These are phyloP conservation scores for Argyresthia goedartella DNA, from an alignment of 2,888 invertebrate species.

Conservation along the genomic window DNA sequence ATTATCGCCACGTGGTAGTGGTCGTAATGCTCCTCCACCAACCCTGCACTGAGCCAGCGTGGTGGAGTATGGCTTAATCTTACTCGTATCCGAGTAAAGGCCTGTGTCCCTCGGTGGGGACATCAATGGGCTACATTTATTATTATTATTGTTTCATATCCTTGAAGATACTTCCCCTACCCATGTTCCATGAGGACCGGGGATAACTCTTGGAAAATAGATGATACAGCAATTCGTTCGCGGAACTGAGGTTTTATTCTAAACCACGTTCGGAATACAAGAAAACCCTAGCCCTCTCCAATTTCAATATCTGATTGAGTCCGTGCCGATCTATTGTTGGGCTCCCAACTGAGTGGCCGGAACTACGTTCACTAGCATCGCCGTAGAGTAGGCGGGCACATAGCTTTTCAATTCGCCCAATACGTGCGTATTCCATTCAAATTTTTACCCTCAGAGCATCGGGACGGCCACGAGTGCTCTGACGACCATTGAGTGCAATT, in stretches of 20 bases:
- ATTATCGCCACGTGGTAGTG: too few relatives aligned
- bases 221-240: too few relatives aligned
- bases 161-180: too few relatives aligned
- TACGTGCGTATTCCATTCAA: constrained; percentile 58
- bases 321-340: constrained; percentile 49
- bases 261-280: constrained; percentile 18
- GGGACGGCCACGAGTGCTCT: constrained; percentile 51
- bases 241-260: constrained; percentile 11
- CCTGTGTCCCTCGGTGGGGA: too few relatives aligned
- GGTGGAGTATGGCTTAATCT: too few relatives aligned
- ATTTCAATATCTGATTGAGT: constrained; percentile 60
- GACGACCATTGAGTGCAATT: constrained; percentile 64
- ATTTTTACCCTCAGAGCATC: constrained; percentile 57
- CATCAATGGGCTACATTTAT: too few relatives aligned
- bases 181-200: neutral
- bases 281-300: constrained; percentile 35
- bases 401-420: constrained; percentile 31
- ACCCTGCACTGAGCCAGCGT: too few relatives aligned
- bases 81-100: too few relatives aligned
- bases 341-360: constrained; percentile 40
- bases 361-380: constrained; percentile 31
- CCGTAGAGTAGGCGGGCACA: constrained; percentile 27
- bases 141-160: too few relatives aligned
- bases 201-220: neutral
- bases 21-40: too few relatives aligned